Evolutionary conservation across 2,797 vertebrate species (phyloP), one percentile per base, ranked within the genome.

Genomic region (Danio aesculapii): DNA sequence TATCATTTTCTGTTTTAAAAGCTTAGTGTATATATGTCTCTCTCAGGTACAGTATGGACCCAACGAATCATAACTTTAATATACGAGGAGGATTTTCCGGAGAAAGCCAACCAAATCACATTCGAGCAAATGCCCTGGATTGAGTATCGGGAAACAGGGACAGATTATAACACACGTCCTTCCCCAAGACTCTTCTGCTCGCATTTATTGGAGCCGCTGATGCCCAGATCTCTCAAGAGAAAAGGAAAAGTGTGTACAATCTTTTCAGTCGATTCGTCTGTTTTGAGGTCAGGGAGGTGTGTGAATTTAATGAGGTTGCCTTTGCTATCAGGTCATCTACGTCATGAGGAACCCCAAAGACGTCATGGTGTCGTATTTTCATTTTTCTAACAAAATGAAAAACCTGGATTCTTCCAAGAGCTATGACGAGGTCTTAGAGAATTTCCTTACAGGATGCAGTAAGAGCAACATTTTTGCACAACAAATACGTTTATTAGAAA

Each of bases 321-420:
- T 17, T 12, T 46, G 30, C 39, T 67, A 59, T 43, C 70, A 90
- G 89, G 81, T 2, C 46, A 87, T 90, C 84, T 89, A 90, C 47
- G 67, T 90, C 11, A 71, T 11, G 72, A 88, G 89, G 69, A 90
- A 91, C 57, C 90, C 90, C 13, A 91, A 91, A 75, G 89, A 91
- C 19, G 2, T 76, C 69, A 55, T 88, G 80, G 86, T 83, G 50
- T 91, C 90, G 11, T 90, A 90, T 52, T 88, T 88, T 53, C 86
- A 91, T 78, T 91, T 90, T 72, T 41, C 67, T 19, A 77, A 82
- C 10, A 83, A 75, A 17, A 62, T 90, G 63, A 84, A 83, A 30
- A 63, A 21, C 3, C 17, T 88, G 59, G 83, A 86, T 0, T 12
- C 8, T 43, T 12, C 75, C 0, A 70, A 84, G 12, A 68, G 21